Base-by-base conservation (phyloP, 2,797 vertebrate genomes). In the Enteromius viviparus region DNA sequence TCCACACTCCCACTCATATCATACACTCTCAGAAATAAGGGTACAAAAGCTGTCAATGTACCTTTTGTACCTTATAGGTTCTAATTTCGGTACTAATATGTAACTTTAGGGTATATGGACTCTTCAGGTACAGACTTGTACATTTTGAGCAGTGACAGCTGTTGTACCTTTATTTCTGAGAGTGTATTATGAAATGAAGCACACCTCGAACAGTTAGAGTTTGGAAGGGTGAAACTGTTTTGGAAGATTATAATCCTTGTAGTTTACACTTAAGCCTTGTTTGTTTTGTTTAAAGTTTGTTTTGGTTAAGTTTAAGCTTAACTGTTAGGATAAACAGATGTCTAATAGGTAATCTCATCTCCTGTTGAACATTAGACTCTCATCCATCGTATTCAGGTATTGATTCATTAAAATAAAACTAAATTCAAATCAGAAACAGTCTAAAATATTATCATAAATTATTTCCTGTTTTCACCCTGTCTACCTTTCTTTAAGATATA, bases 271-370 rank as follows among this genome's bases (percentile, higher is more conserved):
- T 47, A 29, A 65, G 2, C 40, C 42, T 55, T 68, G 78, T 68
- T 68, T 58, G 47, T 69, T 80, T 55, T 80, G 49, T 17, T 62
- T 55, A 81, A 26, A 14, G 32, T 34, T 64, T 75, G 58, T 64
- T 49, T 32, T 62, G 69, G 37, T 62, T 81, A 47, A 15, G 70
- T 26, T 74, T 81, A 62, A 81, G 26, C 55, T 81, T 51, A 62
- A 70, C 34, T 58, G 17, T 53, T 23, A 62, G 12, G 26, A 81
- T 62, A 49, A 64, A 70, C 17, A 0, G 17, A 72, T 47, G 23
- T 12, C 26, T 47, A 62, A 47, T 15, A 49, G 42, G 40, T 62
- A 40, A 40, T 40, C 40, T 40, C 40, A 40, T 40, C 40, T 40
- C 40, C 40, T 40, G 40, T 40, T 40, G 40, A 40, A 1, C 8